Percentiles rank a stretch among this genome's conserved stretches.
These are phyloP conservation scores for Uloborus plumipes DNA, from an alignment of 2,888 invertebrate species.

Conservation along the genomic window DNA sequence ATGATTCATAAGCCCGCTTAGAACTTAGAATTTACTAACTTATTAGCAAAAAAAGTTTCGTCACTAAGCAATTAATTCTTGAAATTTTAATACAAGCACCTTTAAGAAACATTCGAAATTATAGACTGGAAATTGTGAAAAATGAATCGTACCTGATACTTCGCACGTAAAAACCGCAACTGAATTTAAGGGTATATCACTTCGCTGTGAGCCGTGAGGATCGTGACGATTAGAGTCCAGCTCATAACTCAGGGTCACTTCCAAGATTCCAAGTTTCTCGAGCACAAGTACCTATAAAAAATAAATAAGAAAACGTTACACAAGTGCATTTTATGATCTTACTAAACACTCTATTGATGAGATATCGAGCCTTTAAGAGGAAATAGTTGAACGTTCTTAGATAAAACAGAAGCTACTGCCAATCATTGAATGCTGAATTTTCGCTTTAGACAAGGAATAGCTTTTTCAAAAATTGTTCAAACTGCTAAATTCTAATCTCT, in stretches of 20 bases:
- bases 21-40: too few species aligned
- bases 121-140: background rate
- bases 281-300: constrained; percentile 29
- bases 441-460: too few species aligned
- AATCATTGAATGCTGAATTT: too few species aligned
- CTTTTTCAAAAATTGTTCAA: too few species aligned
- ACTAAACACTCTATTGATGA: too few species aligned
- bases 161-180: constrained; percentile 24
- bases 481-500: too few species aligned
- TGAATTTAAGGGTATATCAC: constrained; percentile 34
- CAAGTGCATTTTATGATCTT: background rate
- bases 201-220: constrained; percentile 17
- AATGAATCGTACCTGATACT: constrained; percentile 32
- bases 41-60: too few species aligned
- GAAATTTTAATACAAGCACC: background rate
- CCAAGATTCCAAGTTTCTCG: constrained; percentile 29
- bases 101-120: background rate
- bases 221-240: constrained; percentile 2
- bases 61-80: background rate
- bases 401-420: too few species aligned
- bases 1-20: too few species aligned
- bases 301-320: background rate
- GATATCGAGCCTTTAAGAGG: background rate
- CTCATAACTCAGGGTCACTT: constrained; percentile 16
- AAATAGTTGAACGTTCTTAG: too few species aligned